These are phyloP conservation scores for Stigmatopora argus DNA, from an alignment of 2,113 vertebrate species.

Conservation along the genomic window DNA sequence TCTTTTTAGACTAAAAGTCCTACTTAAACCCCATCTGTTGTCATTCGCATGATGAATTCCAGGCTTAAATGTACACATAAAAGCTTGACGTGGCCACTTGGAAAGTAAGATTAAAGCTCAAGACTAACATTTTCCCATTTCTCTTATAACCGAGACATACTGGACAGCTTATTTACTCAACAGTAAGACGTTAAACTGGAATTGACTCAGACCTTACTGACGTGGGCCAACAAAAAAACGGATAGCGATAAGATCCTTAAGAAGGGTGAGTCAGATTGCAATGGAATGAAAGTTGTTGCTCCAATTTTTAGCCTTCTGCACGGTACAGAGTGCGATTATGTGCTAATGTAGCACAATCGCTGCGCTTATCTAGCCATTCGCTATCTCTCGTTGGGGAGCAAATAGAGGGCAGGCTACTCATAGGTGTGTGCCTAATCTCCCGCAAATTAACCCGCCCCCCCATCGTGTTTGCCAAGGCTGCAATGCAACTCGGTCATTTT, in stretches of 20 bases:
- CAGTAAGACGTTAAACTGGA: constrained; percentile 13
- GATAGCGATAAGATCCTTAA: constrained; percentile 33
- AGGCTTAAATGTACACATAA: neutral
- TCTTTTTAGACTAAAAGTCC: neutral
- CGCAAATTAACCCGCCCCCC: constrained; percentile 64
- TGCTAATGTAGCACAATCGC: constrained; percentile 69
- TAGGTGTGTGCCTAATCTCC: constrained; percentile 72
- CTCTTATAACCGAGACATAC: constrained; percentile 1
- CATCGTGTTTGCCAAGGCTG: constrained; percentile 58
- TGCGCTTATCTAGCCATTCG: constrained; percentile 61
- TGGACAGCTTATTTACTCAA: constrained; percentile 25
- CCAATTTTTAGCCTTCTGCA: constrained; percentile 14
- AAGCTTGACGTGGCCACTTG: neutral
- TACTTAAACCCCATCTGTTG: neutral
- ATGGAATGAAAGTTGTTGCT: constrained; percentile 24
- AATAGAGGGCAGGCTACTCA: constrained; percentile 66
- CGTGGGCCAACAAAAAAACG: constrained; percentile 26
- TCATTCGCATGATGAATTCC: neutral
- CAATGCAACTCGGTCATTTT: constrained; percentile 51
- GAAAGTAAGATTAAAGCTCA: neutral
- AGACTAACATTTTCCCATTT: neutral
- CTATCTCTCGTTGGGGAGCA: constrained; percentile 55
- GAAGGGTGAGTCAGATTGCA: constrained; percentile 6
- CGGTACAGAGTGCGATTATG: constrained; percentile 56
- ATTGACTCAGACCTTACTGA: constrained; percentile 35